A percentile compares a stretch with the other conserved stretches of the same genome.
Evolutionary conservation across 92 coral and sea anemone genomes (phyloP).

Genomic region (Blastomussa wellsi): DNA sequence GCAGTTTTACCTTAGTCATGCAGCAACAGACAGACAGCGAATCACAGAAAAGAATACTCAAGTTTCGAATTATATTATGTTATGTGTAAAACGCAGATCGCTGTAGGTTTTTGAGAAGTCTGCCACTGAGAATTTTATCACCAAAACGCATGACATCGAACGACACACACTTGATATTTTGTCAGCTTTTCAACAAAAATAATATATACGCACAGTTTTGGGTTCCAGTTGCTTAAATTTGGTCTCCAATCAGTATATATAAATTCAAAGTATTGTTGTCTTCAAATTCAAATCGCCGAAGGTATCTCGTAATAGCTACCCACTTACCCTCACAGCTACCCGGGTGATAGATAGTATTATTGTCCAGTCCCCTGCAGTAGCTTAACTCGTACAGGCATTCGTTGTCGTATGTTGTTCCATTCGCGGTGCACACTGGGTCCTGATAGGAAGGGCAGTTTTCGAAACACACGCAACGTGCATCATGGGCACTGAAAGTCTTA

Average conservation of each 20-base stretch:
- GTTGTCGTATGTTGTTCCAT: slow-evolving; percentile 10
- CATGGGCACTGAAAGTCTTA: not conserved
- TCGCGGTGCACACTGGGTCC: slow-evolving; percentile 11
- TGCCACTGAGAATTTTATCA: too few relatives aligned
- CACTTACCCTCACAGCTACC: slow-evolving; percentile 13
- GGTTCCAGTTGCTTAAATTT: too few relatives aligned
- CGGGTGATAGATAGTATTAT: slow-evolving; percentile 4
- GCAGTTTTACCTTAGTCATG: too few relatives aligned
- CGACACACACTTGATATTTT: too few relatives aligned
- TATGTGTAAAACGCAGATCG: too few relatives aligned
- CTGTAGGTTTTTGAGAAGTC: too few relatives aligned
- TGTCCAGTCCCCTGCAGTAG: slow-evolving; percentile 4
- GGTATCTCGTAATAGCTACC: not conserved
- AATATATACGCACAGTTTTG: not conserved
- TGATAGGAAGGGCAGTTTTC: slow-evolving; percentile 9
- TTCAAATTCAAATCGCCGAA: not conserved
- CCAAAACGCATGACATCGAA: too few relatives aligned
- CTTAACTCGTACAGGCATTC: not conserved
- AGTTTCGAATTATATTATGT: too few relatives aligned
- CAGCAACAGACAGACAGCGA: too few relatives aligned
- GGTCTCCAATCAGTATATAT: not conserved
- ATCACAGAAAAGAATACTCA: too few relatives aligned
- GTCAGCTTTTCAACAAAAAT: too few relatives aligned
- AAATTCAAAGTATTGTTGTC: not conserved
- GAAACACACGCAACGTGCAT: not conserved